These are phyloP conservation scores for Spilarctia lutea DNA, from an alignment of 2,888 invertebrate species.

Conservation along the genomic window DNA sequence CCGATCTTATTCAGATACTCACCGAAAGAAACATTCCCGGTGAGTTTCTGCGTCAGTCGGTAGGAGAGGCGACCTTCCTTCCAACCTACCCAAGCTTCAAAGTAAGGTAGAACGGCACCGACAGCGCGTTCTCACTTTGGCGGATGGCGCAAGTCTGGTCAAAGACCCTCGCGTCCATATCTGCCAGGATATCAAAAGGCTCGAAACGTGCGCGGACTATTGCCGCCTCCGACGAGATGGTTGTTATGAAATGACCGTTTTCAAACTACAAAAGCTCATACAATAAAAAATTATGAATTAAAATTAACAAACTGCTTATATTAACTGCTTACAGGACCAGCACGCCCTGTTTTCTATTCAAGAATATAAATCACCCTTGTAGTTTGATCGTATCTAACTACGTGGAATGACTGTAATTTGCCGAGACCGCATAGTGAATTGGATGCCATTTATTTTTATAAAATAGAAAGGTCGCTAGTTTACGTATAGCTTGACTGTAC, in stretches of 20 bases:
- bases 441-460: conserved; percentile 43
- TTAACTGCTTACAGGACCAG: background rate
- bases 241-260: background rate
- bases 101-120: too few relatives aligned
- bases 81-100: too few relatives aligned
- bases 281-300: background rate
- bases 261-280: background rate
- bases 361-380: background rate
- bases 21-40: too few relatives aligned
- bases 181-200: too few relatives aligned
- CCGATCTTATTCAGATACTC: too few relatives aligned
- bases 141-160: too few relatives aligned
- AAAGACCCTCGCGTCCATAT: too few relatives aligned
- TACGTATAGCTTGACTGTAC: conserved; percentile 41
- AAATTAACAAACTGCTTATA: background rate
- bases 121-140: too few relatives aligned
- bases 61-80: too few relatives aligned
- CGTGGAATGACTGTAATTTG: conserved; percentile 35
- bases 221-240: background rate
- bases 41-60: too few relatives aligned
- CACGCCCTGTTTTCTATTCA: background rate
- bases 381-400: conserved; percentile 25
- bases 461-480: conserved; percentile 45
- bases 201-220: too few relatives aligned
- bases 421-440: conserved; percentile 42